phyloP scores from a whole-genome alignment of 2,888 invertebrate species.

The Urechis unicinctus region DNA sequence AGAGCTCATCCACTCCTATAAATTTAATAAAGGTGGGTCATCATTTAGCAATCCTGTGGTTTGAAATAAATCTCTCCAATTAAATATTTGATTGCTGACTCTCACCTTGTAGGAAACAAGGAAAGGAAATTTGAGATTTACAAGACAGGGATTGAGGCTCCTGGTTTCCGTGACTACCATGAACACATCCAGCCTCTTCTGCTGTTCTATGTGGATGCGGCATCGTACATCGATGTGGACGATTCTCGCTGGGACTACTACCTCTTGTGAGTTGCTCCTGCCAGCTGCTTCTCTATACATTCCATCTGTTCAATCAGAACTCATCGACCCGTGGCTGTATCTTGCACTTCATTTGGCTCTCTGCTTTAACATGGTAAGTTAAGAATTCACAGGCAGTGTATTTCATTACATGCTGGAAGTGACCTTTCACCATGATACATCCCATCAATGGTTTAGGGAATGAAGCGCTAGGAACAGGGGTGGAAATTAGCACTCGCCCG shows the following conservation, averaged over 20 bases:
- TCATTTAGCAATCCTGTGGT: too few species aligned
- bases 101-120: background rate
- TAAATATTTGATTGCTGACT: background rate
- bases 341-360: too few species aligned
- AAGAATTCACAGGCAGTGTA: too few species aligned
- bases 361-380: too few species aligned
- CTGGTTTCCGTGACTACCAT: conserved; percentile 74
- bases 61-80: background rate
- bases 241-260: conserved; percentile 74
- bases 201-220: conserved; percentile 93
- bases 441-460: too few species aligned
- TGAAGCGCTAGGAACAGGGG: too few species aligned
- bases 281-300: too few species aligned
- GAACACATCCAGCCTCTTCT: conserved; percentile 82
- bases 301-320: too few species aligned
- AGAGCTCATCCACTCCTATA: conserved; percentile 41
- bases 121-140: conserved; percentile 70
- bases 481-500: too few species aligned
- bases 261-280: conserved; percentile 41
- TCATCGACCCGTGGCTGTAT: too few species aligned
- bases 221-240: conserved; percentile 84
- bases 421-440: too few species aligned
- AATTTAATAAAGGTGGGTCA: conserved; percentile 27
- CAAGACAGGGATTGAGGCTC: conserved; percentile 63
- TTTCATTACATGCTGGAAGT: too few species aligned